Evolutionary conservation across 1,140 invertebrate genomes (phyloP).

Genomic region (Calephelis nemesis): DNA sequence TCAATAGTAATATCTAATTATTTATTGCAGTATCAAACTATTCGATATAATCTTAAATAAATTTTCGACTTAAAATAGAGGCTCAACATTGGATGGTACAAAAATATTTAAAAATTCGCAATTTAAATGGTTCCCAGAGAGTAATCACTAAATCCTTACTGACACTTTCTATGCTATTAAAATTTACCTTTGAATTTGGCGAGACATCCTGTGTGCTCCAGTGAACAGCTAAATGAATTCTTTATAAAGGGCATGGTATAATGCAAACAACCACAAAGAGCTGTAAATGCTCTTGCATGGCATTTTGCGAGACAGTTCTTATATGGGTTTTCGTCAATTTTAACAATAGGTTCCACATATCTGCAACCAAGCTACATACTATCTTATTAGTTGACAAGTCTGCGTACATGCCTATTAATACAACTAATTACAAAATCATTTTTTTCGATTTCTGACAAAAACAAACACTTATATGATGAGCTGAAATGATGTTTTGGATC

Average conservation of each 20-base stretch:
- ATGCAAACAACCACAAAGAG: constrained; percentile 46
- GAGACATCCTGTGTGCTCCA: constrained; percentile 42
- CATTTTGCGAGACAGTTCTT: constrained; percentile 39
- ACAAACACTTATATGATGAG: no score
- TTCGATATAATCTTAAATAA: no score
- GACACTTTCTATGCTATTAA: no score
- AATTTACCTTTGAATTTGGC: constrained; percentile 45
- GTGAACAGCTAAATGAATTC: constrained; percentile 29
- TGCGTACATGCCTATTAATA: background rate
- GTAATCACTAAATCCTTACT: no score
- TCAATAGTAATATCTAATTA: no score
- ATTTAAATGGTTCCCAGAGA: no score
- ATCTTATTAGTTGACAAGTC: background rate
- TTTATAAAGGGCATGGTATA: constrained; percentile 27
- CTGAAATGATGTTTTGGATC: no score
- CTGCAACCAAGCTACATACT: constrained; percentile 39
- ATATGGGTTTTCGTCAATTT: constrained; percentile 15
- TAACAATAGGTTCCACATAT: background rate
- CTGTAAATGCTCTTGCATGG: constrained; percentile 32
- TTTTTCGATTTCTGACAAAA: no score
- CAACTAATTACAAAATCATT: background rate
- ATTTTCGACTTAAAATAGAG: no score
- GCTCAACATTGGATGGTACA: no score
- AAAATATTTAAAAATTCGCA: no score
- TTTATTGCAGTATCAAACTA: no score